Evolutionary conservation across 1,140 invertebrate species (phyloP).

Genomic region (Pachypsylla venusta): DNA sequence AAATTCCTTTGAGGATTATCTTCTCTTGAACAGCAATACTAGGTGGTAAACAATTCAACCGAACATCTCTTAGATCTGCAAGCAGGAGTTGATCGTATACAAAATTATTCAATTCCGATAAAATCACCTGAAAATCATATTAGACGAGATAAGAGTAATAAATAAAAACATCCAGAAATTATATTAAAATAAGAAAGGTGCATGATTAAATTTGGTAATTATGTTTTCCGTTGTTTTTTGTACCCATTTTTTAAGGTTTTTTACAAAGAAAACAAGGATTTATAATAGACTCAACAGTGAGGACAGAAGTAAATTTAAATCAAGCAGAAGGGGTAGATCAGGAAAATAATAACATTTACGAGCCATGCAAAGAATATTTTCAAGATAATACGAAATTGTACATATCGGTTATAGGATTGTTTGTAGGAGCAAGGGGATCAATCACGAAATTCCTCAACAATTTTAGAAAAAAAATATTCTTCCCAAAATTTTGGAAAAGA

Average conservation of each 20-base stretch:
- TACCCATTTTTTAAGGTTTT: not conserved
- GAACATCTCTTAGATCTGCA: conserved; percentile 41
- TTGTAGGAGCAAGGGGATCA: no score
- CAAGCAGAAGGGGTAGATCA: no score
- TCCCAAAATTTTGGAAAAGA: no score
- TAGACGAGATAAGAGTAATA: not conserved
- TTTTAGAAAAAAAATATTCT: no score
- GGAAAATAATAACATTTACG: no score
- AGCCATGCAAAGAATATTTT: no score
- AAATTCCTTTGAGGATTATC: conserved; percentile 35
- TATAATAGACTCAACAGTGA: no score
- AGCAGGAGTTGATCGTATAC: conserved; percentile 42
- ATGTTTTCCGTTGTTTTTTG: not conserved
- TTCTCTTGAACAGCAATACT: conserved; percentile 32
- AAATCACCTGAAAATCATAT: conserved; percentile 11
- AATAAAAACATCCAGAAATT: not conserved
- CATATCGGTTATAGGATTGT: no score
- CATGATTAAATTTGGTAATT: not conserved
- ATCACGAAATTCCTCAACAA: no score
- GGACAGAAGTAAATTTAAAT: no score
- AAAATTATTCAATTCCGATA: conserved; percentile 26
- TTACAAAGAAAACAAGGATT: not conserved
- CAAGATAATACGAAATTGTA: no score
- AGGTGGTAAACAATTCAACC: conserved; percentile 38
- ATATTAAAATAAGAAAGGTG: not conserved